phyloP scores from a whole-genome alignment of 1,140 invertebrate species.

The Eupeodes corollae region DNA sequence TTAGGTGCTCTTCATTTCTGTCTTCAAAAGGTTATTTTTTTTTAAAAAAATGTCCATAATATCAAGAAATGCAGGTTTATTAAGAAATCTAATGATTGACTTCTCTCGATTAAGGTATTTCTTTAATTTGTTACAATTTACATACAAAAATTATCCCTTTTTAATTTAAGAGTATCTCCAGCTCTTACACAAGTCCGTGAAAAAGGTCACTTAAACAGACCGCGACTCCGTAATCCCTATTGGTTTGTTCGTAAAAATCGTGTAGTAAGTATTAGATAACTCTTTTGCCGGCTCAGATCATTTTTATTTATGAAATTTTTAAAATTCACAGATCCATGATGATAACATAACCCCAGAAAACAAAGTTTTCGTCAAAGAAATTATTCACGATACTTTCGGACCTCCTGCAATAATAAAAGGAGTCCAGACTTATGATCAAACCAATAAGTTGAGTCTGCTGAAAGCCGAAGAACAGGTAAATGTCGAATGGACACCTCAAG shows the following conservation, averaged over 20 bases:
- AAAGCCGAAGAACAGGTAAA: slow-evolving; percentile 46
- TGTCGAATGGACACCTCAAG: slow-evolving; percentile 50
- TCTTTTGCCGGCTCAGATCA: slow-evolving; percentile 6
- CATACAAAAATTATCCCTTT: too few species aligned
- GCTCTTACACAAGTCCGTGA: slow-evolving; percentile 30
- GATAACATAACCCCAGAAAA: slow-evolving; percentile 71
- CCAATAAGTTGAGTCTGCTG: slow-evolving; percentile 38
- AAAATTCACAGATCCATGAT: slow-evolving; percentile 45
- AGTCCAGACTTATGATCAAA: slow-evolving; percentile 36
- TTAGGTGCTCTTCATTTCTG: too few species aligned
- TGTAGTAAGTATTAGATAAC: slow-evolving; percentile 34
- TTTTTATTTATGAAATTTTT: slow-evolving; percentile 1
- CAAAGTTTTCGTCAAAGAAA: slow-evolving; percentile 67
- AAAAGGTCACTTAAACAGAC: slow-evolving; percentile 34
- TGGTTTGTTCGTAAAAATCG: slow-evolving; percentile 45
- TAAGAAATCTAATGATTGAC: too few species aligned
- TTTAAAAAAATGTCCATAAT: too few species aligned
- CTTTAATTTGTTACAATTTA: too few species aligned
- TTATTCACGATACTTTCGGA: slow-evolving; percentile 54
- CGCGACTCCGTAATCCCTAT: slow-evolving; percentile 42
- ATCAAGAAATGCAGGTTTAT: too few species aligned
- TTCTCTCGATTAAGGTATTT: too few species aligned
- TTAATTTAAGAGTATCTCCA: too few species aligned
- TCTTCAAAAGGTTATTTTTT: too few species aligned
- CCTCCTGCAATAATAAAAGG: slow-evolving; percentile 36